Base-by-base conservation (phyloP, 2,797 vertebrate genomes). In the Ceryle rudis region DNA sequence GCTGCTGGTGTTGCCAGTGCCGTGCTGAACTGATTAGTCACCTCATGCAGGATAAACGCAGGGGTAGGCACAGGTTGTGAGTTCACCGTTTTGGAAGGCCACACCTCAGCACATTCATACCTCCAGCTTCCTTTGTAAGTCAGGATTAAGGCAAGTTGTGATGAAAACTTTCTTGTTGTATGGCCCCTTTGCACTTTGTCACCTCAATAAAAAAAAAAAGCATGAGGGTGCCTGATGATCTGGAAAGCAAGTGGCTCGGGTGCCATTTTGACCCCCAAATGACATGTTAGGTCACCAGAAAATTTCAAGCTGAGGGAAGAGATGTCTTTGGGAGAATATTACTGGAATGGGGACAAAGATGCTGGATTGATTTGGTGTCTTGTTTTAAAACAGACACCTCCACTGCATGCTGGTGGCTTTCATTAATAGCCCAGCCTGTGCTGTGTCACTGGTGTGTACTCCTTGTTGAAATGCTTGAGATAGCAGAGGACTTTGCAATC, bases 141-240 rank as follows among this genome's bases (percentile, higher is more conserved):
- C 0, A 0, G 19, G 54, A 13, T 69, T 28, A 14, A 75, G 58
- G 54, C 0, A 2, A 67, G 46, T 8, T 51, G 62, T 11, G 46
- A 26, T 52, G 13, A 39, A 58, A 4, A 31, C 7, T 51, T 31
- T 51, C 46, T 13, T 60, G 20, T 8, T 61, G 46, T 16, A 35
- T 41, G 46, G 9, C 33, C 21, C 15, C 31, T 90, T 35, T 54
- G 15, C 25, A 41, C 52, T 81, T 61, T 29, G 44, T 33, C 73
- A 72, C 46, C 54, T 86, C 58, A 18, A 23, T 4, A 18, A 18
- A 9, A 84, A 71, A 14, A 14, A 14, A 15, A 37, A 49, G 15
- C 29, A 77, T 41, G 51, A 70, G 37, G 3, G 22, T 35, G 5
- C 19, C 58, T 57, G 28, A 18, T 54, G 29, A 29, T 20, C 29